Evolutionary conservation across 2,888 invertebrate species (phyloP).

Genomic region (Operophtera brumata): DNA sequence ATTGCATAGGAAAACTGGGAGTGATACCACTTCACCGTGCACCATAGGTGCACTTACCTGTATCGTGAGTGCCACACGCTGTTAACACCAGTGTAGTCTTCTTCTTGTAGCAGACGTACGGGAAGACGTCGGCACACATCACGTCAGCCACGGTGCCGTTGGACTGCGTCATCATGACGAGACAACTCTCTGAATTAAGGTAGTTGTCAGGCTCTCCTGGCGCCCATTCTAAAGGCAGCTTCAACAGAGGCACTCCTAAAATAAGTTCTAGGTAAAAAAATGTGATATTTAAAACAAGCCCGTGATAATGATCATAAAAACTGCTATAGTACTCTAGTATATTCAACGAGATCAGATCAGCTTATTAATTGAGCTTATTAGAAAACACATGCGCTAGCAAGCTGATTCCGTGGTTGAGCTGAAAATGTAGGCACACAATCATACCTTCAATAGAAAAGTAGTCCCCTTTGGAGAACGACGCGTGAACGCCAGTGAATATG

Average conservation of each 20-base stretch:
- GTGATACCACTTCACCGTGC: not conserved
- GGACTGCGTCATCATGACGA: constrained; percentile 17
- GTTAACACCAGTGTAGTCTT: not conserved
- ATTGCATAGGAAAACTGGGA: not conserved
- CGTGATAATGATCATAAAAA: no score
- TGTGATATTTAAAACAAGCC: no score
- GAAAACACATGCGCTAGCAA: no score
- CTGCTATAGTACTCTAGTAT: no score
- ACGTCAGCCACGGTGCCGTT: constrained; percentile 24
- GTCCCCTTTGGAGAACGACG: no score
- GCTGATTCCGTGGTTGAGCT: no score
- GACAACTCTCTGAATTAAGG: constrained; percentile 23
- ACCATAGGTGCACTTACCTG: constrained; percentile 11
- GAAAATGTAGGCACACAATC: no score
- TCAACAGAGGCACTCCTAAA: constrained; percentile 17
- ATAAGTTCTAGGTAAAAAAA: not conserved
- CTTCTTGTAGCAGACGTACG: constrained; percentile 33
- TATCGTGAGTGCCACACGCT: constrained; percentile 32
- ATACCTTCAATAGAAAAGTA: no score
- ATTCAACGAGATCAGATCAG: no score
- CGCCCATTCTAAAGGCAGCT: constrained; percentile 19
- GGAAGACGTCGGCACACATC: constrained; percentile 17
- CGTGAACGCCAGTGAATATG: no score
- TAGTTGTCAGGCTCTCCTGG: constrained; percentile 19
- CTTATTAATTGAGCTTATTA: no score